Percentiles rank a stretch among this genome's conserved stretches.
These are phyloP conservation scores for Yponomeuta malinellus DNA, from an alignment of 2,888 invertebrate genomes.

Conservation along the genomic window DNA sequence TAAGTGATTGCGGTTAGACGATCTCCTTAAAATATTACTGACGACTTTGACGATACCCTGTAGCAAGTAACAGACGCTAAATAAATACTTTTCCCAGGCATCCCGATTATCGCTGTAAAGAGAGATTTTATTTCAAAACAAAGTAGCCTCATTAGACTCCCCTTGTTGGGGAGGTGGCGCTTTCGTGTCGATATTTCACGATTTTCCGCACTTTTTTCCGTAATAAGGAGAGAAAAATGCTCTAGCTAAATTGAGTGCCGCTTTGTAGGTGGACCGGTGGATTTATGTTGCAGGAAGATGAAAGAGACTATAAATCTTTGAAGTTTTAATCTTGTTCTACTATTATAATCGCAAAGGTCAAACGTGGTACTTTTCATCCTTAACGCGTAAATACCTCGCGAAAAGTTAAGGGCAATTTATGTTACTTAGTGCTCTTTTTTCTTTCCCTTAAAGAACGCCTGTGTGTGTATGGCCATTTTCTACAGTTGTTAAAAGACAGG, in stretches of 20 bases:
- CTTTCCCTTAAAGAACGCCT: too few relatives aligned
- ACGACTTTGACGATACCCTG: too few relatives aligned
- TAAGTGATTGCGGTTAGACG: too few relatives aligned
- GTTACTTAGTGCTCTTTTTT: too few relatives aligned
- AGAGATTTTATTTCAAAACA: neutral
- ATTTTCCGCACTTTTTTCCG: neutral
- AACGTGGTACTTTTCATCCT: neutral
- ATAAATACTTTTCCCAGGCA: neutral
- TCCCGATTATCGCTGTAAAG: neutral
- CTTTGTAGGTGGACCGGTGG: neutral
- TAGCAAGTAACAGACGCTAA: neutral
- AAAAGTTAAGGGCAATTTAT: too few relatives aligned
- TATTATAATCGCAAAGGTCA: neutral
- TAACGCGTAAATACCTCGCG: neutral
- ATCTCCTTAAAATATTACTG: too few relatives aligned
- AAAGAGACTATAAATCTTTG: neutral
- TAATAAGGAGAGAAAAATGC: conserved; percentile 1
- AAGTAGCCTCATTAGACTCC: neutral
- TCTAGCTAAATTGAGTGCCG: neutral
- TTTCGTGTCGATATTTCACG: neutral
- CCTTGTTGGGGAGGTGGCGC: neutral
- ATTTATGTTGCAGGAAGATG: neutral
- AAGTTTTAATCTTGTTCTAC: neutral
- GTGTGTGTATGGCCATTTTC: too few relatives aligned
- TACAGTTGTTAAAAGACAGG: too few relatives aligned